These are phyloP conservation scores for Oegoconia quadripuncta DNA, from an alignment of 2,888 invertebrate species.

Conservation along the genomic window DNA sequence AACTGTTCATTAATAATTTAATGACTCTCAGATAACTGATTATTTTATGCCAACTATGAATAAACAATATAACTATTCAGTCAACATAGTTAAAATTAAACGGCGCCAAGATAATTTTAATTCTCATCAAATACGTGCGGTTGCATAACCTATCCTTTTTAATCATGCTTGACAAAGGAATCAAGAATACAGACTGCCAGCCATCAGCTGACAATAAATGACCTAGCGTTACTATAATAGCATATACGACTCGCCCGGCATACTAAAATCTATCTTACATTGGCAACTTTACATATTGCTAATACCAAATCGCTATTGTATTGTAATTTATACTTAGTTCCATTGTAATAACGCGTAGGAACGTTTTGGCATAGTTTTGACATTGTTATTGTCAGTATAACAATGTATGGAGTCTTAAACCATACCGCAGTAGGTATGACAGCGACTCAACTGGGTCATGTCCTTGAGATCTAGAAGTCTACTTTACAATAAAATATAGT, in stretches of 20 bases:
- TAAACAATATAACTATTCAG: not conserved
- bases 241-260: slow-evolving; percentile 10
- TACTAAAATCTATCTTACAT: slow-evolving; percentile 14
- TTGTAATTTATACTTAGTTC: slow-evolving; percentile 4
- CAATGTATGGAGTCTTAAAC: not conserved
- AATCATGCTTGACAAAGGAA: slow-evolving; percentile 19
- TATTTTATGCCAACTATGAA: too few relatives aligned
- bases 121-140: slow-evolving; percentile 22
- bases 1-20: too few relatives aligned
- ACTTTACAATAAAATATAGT: too few relatives aligned
- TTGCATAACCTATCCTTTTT: too few relatives aligned
- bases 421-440: not conserved
- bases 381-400: not conserved
- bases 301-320: not conserved
- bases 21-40: too few relatives aligned
- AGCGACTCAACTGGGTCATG: too few relatives aligned
- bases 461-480: too few relatives aligned
- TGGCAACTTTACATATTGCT: slow-evolving; percentile 1
- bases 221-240: slow-evolving; percentile 14
- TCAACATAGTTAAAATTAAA: too few relatives aligned
- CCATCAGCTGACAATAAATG: slow-evolving; percentile 28
- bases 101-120: slow-evolving; percentile 17
- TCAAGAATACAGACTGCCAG: slow-evolving; percentile 14
- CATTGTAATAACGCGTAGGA: not conserved
- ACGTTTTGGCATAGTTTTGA: not conserved